Percentiles rank a stretch among this genome's conserved stretches.
phyloP scores from a whole-genome alignment of 2,113 vertebrate genomes.

The Hassar affinis region DNA sequence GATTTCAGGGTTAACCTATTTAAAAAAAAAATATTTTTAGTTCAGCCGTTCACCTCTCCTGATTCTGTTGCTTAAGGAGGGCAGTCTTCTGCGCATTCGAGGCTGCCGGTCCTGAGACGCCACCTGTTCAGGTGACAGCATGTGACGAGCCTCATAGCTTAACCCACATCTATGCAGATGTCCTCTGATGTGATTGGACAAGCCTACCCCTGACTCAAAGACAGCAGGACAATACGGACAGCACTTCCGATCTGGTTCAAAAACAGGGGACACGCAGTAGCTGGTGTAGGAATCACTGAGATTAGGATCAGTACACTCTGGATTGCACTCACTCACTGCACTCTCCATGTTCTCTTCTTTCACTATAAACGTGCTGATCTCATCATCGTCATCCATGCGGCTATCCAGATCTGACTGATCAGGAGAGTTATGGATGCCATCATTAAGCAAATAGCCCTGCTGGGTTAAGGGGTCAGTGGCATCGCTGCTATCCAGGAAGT shows the following conservation, averaged over 20 bases:
- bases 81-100: conserved; percentile 82
- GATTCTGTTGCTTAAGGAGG: conserved; percentile 74
- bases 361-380: conserved; percentile 66
- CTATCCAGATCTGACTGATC: conserved; percentile 38
- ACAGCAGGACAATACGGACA: conserved; percentile 90
- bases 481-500: conserved; percentile 60
- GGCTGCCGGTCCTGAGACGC: conserved; percentile 86
- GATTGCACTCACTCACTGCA: conserved; percentile 49
- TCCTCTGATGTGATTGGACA: conserved; percentile 92
- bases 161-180: conserved; percentile 90
- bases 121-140: conserved; percentile 91
- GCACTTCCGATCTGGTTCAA: conserved; percentile 74
- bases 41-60: conserved; percentile 82
- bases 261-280: conserved; percentile 46
- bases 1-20: background rate
- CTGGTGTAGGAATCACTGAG: conserved; percentile 41
- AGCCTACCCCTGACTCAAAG: conserved; percentile 90
- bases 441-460: conserved; percentile 57
- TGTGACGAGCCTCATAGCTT: conserved; percentile 90
- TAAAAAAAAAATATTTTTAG: background rate
- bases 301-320: conserved; percentile 32
- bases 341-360: conserved; percentile 66
- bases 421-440: conserved; percentile 42
- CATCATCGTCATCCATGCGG: conserved; percentile 51
- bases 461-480: conserved; percentile 58